These are phyloP conservation scores for Lineus longissimus DNA, from an alignment of 1,140 invertebrate species.

Conservation along the genomic window DNA sequence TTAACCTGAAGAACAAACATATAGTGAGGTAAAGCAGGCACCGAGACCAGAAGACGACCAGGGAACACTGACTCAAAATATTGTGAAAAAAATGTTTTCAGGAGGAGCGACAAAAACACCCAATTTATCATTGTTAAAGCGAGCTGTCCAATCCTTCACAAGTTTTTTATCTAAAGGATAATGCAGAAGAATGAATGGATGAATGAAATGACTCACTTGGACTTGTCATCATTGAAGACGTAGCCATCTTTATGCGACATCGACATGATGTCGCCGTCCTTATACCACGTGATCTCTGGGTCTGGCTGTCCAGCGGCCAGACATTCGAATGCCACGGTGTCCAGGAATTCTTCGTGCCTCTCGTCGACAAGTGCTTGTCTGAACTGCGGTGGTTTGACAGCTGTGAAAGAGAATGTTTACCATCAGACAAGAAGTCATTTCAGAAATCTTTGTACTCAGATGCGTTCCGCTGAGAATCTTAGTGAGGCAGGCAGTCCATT, in stretches of 20 bases:
- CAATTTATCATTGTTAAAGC: too few species aligned
- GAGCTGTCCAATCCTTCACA: too few species aligned
- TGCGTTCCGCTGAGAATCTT: neutral
- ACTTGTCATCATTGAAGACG: slow-evolving; percentile 1
- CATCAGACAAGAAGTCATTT: too few species aligned
- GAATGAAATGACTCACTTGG: neutral
- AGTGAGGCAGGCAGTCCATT: neutral
- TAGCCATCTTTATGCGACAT: slow-evolving; percentile 12
- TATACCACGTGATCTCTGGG: slow-evolving; percentile 32
- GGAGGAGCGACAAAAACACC: too few species aligned
- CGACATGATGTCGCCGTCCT: slow-evolving; percentile 27
- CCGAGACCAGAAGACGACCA: too few species aligned
- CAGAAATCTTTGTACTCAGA: too few species aligned
- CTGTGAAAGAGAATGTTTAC: slow-evolving; percentile 4
- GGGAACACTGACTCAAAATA: too few species aligned
- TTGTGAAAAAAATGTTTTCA: too few species aligned
- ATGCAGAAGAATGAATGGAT: too few species aligned
- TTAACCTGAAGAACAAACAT: slow-evolving; percentile 11
- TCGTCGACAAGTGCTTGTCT: neutral
- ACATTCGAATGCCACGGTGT: slow-evolving; percentile 25
- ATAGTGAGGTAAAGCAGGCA: neutral
- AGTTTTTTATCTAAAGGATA: too few species aligned
- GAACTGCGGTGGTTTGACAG: slow-evolving; percentile 6
- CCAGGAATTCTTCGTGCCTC: neutral
- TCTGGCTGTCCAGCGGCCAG: slow-evolving; percentile 26